Percentiles rank a stretch among this genome's conserved stretches.
These are phyloP conservation scores for Microdon myrmicae DNA, from an alignment of 2,888 invertebrate genomes.

Conservation along the genomic window DNA sequence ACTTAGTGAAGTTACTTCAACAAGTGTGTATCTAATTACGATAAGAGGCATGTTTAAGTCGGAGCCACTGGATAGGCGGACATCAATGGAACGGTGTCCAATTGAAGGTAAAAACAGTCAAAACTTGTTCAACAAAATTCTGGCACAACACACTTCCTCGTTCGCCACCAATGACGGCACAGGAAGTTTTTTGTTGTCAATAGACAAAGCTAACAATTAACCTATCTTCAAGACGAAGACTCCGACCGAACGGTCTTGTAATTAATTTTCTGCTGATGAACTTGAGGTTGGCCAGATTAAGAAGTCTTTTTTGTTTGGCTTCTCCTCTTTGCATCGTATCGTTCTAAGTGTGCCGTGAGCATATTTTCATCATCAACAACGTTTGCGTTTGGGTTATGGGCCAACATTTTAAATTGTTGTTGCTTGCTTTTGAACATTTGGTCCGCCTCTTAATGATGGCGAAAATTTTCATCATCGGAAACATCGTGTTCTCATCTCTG, in stretches of 20 bases:
- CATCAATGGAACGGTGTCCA: slow-evolving; percentile 30
- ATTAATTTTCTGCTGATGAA: slow-evolving; percentile 31
- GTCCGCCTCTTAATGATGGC: slow-evolving; percentile 25
- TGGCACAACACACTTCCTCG: too few species aligned
- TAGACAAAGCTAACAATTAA: slow-evolving; percentile 33
- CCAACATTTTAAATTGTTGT: slow-evolving; percentile 4
- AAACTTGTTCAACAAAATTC: too few species aligned
- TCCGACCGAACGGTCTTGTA: slow-evolving; percentile 15
- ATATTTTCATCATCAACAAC: slow-evolving; percentile 29
- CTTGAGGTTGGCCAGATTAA: slow-evolving; percentile 2
- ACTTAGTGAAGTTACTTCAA: slow-evolving; percentile 35
- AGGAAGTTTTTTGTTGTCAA: slow-evolving; percentile 41
- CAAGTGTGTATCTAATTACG: slow-evolving; percentile 46
- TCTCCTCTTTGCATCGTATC: slow-evolving; percentile 10
- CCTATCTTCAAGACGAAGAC: slow-evolving; percentile 21
- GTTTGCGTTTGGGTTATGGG: slow-evolving; percentile 23
- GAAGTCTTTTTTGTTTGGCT: slow-evolving; percentile 11
- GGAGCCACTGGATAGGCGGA: slow-evolving; percentile 33
- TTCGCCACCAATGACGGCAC: too few species aligned
- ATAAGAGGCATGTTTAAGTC: slow-evolving; percentile 13
- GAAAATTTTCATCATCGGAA: slow-evolving; percentile 32
- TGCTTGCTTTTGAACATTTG: slow-evolving; percentile 7
- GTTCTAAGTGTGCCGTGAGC: slow-evolving; percentile 39
- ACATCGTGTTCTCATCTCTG: slow-evolving; percentile 21
- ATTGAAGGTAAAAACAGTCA: slow-evolving; percentile 45